Conservation (phyloP, 2,888 invertebrate species). For the Ormyrus thymus region DNA sequence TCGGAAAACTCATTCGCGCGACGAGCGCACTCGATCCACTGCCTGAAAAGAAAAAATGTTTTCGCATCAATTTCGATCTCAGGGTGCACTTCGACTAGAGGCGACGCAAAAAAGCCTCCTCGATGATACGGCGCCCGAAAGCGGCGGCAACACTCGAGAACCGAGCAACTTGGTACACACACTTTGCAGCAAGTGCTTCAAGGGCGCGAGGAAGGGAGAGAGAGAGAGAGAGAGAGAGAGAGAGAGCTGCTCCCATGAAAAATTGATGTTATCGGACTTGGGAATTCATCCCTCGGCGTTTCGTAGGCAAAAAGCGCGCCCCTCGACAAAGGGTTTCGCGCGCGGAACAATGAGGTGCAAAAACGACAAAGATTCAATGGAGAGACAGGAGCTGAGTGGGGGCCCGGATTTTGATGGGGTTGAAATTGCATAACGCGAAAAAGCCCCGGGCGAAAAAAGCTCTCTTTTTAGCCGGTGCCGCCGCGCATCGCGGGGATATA, state of each 20-base stretch:
- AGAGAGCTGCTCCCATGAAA: conserved; percentile 54
- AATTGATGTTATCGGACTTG: conserved; percentile 61
- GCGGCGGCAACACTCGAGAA: conserved; percentile 32
- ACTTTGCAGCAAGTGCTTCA: neutral
- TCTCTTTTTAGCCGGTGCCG: no score
- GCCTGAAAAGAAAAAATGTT: no score
- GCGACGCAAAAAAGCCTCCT: no score
- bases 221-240: no score
- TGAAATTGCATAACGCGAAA: conserved; percentile 7
- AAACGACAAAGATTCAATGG: conserved; percentile 26
- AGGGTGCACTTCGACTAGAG: no score
- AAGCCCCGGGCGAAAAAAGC: no score
- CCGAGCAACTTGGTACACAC: neutral
- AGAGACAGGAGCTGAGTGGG: neutral
- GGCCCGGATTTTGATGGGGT: conserved; percentile 15
- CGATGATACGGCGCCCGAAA: conserved; percentile 5
- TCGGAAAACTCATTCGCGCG: no score
- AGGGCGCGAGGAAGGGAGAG: no score
- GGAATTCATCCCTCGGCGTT: conserved; percentile 59
- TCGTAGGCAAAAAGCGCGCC: neutral
- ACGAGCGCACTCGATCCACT: no score
- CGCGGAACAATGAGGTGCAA: conserved; percentile 34
- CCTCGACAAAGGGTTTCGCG: no score
- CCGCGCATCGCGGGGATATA: no score
- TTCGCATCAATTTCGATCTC: no score